Base-by-base conservation (phyloP, 1,140 invertebrate genomes). In the Helicoverpa armigera region DNA sequence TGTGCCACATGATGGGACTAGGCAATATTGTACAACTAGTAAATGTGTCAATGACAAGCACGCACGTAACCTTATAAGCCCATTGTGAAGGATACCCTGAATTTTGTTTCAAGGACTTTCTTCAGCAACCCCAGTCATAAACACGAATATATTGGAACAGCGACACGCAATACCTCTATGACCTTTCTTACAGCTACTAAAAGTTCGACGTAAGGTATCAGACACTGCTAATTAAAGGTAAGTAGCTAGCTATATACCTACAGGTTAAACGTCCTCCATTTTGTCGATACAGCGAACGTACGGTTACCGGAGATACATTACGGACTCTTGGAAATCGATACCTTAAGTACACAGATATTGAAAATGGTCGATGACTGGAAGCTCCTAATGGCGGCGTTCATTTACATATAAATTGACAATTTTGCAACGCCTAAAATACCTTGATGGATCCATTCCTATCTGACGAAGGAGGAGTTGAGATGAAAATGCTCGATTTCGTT, bases 31-130 rank as follows among this genome's bases (percentile, higher is more conserved):
- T 69, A 35, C 29, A 58, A 79, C 51, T 50, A 54, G 43, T 74
- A 86, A 83, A 70, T 80, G 76, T 85, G 82, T 85, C 86, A 85
- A 85, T 83, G 81, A 81, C 79, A 81, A 60, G 14, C 83, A 82
- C 65, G 80, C 86, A 85, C 83, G 82, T 80, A 79, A 85, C 29
- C 35, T 50, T 76, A 82, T 83, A 75, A 74, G 53, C n/a, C 35
- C 58, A 35, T 77, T 84, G 80, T 56, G 74, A 70, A 78, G 74
- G 72, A 74, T 81, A 73, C 80, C 72, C 76, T 65, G 79, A 83
- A 81, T 79, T 83, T 85, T 75, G 65, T 87, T 88, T 85, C 84
- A 89, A 88, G 85, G 88, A 81, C 83, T 74, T 74, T 82, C 61
- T 60, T 77, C 29, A 63, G 43, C 48, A 51, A 54, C 75, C 75